Base-by-base conservation (phyloP, 1,140 invertebrate genomes). In the Papilio helenus region DNA sequence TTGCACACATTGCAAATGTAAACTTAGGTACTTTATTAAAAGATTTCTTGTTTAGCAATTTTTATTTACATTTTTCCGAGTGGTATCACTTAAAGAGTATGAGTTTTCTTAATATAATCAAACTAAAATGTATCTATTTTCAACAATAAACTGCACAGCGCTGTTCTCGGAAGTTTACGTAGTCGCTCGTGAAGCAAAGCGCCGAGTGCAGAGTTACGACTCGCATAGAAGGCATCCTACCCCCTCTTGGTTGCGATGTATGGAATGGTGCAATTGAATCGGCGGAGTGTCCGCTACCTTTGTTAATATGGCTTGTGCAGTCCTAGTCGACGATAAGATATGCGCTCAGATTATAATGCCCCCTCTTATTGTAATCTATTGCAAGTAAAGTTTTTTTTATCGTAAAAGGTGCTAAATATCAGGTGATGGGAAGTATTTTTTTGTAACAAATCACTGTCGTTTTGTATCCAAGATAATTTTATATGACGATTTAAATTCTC, bases 151-250 rank as follows among this genome's bases (percentile, higher is more conserved):
- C 89, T 91, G 91, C 89, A 88, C 89, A 92, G 92, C 89, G 87
- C 87, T 92, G 92, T 92, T 94, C 92, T 89, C 85, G 79, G 87
- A 92, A 92, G 85, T 92, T 92, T 90, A 87, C 78, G 88, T 86
- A 85, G 89, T 85, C 85, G 82, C 85, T 80, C 87, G 85, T 86
- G 86, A 91, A 89, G 89, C 91, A 90, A 90, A 91, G 86, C 90
- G 90, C 90, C 90, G 91, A 90, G 88, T 90, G 85, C 79, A 83
- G 83, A 82, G 86, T 94, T 92, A 91, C 90, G 86, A 88, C 87
- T 85, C n/a, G 5, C n/a, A 20, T 0, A 55, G 18, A 55, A 18
- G 51, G 51, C 51, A 8, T n/a, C 86, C 80, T 85, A 82, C 88
- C 86, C 87, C 90, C 89, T 89, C 87, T 91, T 88, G 88, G 87